Evolutionary conservation across 1,140 invertebrate species (phyloP).

Genomic region (Drosophila ananassae): DNA sequence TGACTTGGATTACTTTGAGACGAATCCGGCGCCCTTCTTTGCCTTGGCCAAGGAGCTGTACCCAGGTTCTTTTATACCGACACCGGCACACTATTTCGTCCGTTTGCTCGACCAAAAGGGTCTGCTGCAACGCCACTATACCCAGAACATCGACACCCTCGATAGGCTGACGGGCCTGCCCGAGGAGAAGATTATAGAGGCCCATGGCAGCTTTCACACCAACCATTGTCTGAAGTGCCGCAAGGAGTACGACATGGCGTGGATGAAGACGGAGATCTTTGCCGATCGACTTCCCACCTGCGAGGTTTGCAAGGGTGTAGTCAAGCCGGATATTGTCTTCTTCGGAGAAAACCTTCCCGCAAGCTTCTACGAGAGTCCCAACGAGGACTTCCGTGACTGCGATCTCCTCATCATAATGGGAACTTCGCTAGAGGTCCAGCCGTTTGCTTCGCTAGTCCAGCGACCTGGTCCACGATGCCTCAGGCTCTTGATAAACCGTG

Average conservation of each 20-base stretch:
- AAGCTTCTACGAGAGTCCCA: slow-evolving; percentile 88
- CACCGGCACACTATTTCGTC: slow-evolving; percentile 93
- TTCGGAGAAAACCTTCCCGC: slow-evolving; percentile 95
- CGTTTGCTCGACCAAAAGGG: slow-evolving; percentile 92
- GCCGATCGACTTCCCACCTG: slow-evolving; percentile 91
- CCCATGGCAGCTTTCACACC: slow-evolving; percentile 96
- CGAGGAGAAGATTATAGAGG: slow-evolving; percentile 94
- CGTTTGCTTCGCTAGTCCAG: slow-evolving; percentile 95
- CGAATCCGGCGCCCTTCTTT: slow-evolving; percentile 95
- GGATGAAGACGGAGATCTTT: slow-evolving; percentile 91
- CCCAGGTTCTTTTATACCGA: slow-evolving; percentile 92
- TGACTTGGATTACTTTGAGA: slow-evolving; percentile 92
- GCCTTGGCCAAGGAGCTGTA: slow-evolving; percentile 93
- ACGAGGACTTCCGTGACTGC: slow-evolving; percentile 92
- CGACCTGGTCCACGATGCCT: slow-evolving; percentile 89
- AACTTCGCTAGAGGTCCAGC: slow-evolving; percentile 96
- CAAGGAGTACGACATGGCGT: slow-evolving; percentile 90
- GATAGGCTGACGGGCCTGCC: slow-evolving; percentile 94
- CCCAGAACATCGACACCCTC: slow-evolving; percentile 97
- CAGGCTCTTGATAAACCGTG: slow-evolving; percentile 93
- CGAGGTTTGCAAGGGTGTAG: slow-evolving; percentile 88
- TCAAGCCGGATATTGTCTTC: slow-evolving; percentile 98
- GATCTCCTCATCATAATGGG: slow-evolving; percentile 98
- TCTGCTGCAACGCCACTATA: slow-evolving; percentile 92
- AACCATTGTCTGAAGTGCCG: slow-evolving; percentile 93